These are phyloP conservation scores for Tarsius wallacei DNA, from an alignment of 2,797 vertebrate genomes.

Conservation along the genomic window DNA sequence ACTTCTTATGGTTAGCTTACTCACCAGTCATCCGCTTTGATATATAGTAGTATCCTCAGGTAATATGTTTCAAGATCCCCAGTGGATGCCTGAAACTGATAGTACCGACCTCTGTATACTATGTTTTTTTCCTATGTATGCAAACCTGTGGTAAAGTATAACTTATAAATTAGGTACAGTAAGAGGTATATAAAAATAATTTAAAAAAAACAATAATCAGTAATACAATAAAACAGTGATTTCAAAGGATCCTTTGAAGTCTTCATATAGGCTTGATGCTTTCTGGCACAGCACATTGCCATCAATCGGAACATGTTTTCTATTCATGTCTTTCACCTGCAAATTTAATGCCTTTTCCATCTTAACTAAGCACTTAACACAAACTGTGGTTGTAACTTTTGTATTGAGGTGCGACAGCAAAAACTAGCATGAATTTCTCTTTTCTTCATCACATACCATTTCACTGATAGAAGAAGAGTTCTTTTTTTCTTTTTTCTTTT, in stretches of 20 bases:
- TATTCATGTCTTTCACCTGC: neutral
- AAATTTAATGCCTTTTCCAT: neutral
- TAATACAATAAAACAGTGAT: neutral
- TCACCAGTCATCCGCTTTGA: neutral
- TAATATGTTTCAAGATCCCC: neutral
- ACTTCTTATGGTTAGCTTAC: slow-evolving; percentile 43
- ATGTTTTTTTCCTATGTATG: neutral
- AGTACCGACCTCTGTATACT: neutral
- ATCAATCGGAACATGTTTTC: neutral
- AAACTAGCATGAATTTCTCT: neutral
- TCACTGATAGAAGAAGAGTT: neutral
- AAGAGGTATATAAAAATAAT: neutral
- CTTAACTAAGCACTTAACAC: neutral
- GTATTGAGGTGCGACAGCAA: neutral
- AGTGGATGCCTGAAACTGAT: neutral
- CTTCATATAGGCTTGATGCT: neutral
- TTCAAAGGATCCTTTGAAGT: neutral
- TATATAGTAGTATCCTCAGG: neutral
- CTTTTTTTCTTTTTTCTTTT: neutral
- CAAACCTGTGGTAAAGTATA: neutral
- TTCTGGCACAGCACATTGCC: neutral
- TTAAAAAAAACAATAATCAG: neutral
- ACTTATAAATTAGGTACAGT: neutral
- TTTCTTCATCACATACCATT: neutral
- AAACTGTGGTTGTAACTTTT: neutral